Conservation (phyloP, 1,140 invertebrate species). For the Latrodectus geometricus region DNA sequence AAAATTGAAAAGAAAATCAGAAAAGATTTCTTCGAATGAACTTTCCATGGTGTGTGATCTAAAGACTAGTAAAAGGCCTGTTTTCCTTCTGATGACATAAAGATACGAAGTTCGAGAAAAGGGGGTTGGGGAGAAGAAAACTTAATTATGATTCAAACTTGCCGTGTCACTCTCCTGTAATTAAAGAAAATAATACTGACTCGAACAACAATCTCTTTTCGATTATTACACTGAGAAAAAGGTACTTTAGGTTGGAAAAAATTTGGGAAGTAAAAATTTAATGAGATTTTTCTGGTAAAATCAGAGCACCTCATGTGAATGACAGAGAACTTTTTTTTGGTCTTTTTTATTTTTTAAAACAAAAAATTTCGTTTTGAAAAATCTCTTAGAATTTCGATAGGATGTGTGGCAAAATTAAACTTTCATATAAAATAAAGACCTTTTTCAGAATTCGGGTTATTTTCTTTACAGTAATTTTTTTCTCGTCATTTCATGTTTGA, state of each 20-base stretch:
- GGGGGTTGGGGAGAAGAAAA: slow-evolving; percentile 16
- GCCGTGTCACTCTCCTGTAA: slow-evolving; percentile 53
- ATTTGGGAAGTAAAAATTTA: slow-evolving; percentile 44
- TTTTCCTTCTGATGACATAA: slow-evolving; percentile 15
- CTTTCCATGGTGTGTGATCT: slow-evolving; percentile 6
- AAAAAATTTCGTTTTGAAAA: neutral
- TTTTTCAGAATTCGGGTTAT: neutral
- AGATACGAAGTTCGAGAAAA: slow-evolving; percentile 27
- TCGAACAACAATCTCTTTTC: slow-evolving; percentile 60
- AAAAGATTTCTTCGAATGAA: slow-evolving; percentile 11
- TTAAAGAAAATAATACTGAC: slow-evolving; percentile 59
- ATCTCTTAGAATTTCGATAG: slow-evolving; percentile 8
- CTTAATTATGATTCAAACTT: slow-evolving; percentile 58
- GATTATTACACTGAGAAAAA: slow-evolving; percentile 53
- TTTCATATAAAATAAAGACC: slow-evolving; percentile 26
- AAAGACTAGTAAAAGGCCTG: neutral
- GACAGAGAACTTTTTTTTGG: slow-evolving; percentile 24
- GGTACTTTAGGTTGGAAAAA: neutral
- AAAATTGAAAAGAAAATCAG: slow-evolving; percentile 5
- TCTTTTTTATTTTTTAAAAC: neutral
- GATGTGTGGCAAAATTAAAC: slow-evolving; percentile 41
- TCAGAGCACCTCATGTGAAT: slow-evolving; percentile 36
- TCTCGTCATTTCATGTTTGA: neutral
- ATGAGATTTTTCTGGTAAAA: slow-evolving; percentile 47
- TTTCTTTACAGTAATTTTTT: neutral